phyloP scores from a whole-genome alignment of 1,140 invertebrate genomes.

The Bombus ignitus region DNA sequence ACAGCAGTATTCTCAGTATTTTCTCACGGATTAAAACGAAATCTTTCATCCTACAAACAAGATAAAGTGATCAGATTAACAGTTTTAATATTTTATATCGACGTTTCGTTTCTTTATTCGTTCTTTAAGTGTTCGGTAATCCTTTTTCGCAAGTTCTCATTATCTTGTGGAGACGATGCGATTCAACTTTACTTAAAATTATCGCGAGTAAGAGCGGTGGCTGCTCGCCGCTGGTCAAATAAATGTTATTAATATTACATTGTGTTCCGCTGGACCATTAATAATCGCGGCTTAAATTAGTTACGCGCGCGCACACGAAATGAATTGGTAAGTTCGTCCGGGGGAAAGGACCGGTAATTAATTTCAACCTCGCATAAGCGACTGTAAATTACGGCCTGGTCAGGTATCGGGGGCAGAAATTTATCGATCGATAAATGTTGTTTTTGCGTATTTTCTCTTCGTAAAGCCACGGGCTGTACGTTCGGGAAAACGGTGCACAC shows the following conservation, averaged over 20 bases:
- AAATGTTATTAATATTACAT: conserved; percentile 59
- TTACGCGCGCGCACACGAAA: conserved; percentile 54
- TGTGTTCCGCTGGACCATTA: conserved; percentile 49
- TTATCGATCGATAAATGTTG: conserved; percentile 30
- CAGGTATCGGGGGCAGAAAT: conserved; percentile 25
- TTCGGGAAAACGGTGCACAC: background rate
- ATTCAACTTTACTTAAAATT: background rate
- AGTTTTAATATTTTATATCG: background rate
- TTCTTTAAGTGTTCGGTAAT: background rate
- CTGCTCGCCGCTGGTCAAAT: background rate
- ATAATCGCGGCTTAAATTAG: conserved; percentile 55
- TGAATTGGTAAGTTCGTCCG: conserved; percentile 51
- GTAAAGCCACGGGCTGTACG: too few relatives aligned
- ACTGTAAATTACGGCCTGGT: conserved; percentile 41
- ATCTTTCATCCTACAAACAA: background rate
- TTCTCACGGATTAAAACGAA: background rate
- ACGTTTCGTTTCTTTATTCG: background rate
- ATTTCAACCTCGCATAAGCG: conserved; percentile 48
- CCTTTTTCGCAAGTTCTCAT: too few relatives aligned
- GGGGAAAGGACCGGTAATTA: conserved; percentile 44
- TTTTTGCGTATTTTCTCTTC: conserved; percentile 17
- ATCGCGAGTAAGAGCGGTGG: background rate
- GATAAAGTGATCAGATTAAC: background rate
- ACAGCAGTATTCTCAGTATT: background rate
- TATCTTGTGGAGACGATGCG: background rate